phyloP scores from a whole-genome alignment of 2,797 vertebrate genomes.

The Anabacerthia variegaticeps region DNA sequence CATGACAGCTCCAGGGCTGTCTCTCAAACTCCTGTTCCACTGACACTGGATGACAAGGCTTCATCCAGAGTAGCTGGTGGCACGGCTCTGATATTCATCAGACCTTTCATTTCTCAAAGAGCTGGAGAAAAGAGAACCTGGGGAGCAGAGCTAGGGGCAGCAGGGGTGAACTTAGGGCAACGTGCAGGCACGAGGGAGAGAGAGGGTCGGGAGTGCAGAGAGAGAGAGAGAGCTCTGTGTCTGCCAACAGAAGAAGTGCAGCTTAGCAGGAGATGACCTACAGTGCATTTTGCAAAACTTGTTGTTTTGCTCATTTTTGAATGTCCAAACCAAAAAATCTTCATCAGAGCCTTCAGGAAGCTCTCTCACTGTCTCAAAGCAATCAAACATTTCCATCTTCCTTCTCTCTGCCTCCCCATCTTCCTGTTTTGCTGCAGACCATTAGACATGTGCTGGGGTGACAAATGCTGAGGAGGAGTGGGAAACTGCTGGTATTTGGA shows the following conservation, averaged over 20 bases:
- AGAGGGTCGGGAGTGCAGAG: not conserved
- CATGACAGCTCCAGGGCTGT: not conserved
- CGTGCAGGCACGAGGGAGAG: fast-evolving
- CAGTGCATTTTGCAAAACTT: not conserved
- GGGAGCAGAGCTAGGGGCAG: not conserved
- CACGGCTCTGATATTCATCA: not conserved
- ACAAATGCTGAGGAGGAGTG: not conserved
- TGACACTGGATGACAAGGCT: not conserved
- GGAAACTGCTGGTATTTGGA: not conserved
- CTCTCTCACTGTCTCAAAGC: not conserved
- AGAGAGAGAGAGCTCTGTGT: not conserved
- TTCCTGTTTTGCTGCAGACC: not conserved
- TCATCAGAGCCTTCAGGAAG: not conserved
- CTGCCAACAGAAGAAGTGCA: not conserved
- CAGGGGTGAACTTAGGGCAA: not conserved
- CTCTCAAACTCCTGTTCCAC: not conserved
- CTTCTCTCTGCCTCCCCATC: not conserved
- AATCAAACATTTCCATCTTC: not conserved
- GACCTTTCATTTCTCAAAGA: not conserved
- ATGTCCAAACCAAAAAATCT: not conserved
- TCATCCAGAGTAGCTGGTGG: not conserved
- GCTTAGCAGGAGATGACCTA: not conserved
- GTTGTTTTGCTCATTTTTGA: not conserved
- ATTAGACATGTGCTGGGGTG: not conserved
- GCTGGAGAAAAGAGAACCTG: not conserved